Evolutionary conservation across 2,888 invertebrate species (phyloP), one percentile per base, ranked within the genome.

Genomic region (Prosopocoilus inquinatus): DNA sequence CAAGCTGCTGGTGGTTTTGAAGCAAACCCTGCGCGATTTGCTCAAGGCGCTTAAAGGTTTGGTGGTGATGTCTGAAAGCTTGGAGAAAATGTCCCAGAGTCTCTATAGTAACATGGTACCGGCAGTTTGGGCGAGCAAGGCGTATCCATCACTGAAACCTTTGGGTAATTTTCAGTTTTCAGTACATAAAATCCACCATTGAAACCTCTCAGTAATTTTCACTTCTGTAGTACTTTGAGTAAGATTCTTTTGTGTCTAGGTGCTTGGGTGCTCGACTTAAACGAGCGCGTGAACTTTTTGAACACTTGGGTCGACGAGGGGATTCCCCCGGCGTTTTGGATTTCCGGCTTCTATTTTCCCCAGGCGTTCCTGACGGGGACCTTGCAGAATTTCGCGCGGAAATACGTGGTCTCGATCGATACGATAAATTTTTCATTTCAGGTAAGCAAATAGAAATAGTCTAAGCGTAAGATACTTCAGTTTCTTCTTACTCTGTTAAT

Each of bases 281-380:
- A 80, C 39, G 80, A 79, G 34, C 83, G 90, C 60, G 81, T 88
- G 20, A 76, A 75, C 41, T 88, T 88, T 76, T 82, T 87, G 71
- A 76, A 77, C 45, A 74, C 78, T 36, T 92, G 91, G 91, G 81
- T 82, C 5, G 78, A 81, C 11, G 53, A 73, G 0, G 89, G 89
- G 7, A 88, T 89, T 59, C 91, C 91, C 0, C 75, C 81, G 32
- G 83, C 85, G 47, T 91, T 91, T 78, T 92, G 91, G 91, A 86
- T 92, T 62, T 90, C 91, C 0, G 91, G 91, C 0, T 90, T 92
- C 75, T 92, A 86, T 77, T 92, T 91, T 77, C 91, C 91, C 0
- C 91, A 92, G 73, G 90, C 91, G 1, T 90, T 92, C 78, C 80
- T 92, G 61, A 91, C 91, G 0, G 91, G 90, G 13, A 89, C 88